Evolutionary conservation across 2,113 vertebrate species (phyloP).

Genomic region (Petaurus breviceps): DNA sequence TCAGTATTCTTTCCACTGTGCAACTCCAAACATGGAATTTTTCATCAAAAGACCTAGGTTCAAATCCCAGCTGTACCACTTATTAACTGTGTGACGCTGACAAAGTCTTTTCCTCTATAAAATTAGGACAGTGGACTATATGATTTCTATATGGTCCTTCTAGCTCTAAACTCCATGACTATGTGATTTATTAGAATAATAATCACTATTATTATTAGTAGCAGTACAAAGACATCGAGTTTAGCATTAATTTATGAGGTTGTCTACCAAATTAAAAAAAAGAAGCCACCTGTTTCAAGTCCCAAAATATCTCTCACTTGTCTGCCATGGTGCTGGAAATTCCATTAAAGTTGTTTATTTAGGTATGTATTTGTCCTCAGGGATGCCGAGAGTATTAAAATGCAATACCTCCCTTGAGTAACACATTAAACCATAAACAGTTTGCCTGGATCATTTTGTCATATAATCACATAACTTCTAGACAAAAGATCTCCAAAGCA

Average conservation of each 20-base stretch:
- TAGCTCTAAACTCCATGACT: not conserved
- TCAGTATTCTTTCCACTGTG: not conserved
- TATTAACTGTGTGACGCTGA: not conserved
- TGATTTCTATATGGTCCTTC: not conserved
- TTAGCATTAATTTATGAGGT: not conserved
- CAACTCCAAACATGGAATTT: not conserved
- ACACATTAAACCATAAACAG: not conserved
- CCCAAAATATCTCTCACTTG: not conserved
- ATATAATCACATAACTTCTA: not conserved
- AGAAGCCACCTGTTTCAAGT: not conserved
- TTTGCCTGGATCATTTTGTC: not conserved
- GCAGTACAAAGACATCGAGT: not conserved
- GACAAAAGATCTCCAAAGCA: not conserved
- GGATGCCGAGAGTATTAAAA: not conserved
- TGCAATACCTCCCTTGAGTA: not conserved
- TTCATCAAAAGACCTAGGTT: not conserved
- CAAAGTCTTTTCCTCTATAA: not conserved
- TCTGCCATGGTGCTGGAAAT: not conserved
- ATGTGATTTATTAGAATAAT: not conserved
- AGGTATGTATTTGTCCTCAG: not conserved
- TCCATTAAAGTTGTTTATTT: not conserved
- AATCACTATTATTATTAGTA: not conserved
- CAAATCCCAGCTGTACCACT: not conserved
- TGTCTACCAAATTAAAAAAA: not conserved
- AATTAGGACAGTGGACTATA: not conserved